phyloP scores from a whole-genome alignment of 1,140 invertebrate genomes.

The Archivesica marissinica region DNA sequence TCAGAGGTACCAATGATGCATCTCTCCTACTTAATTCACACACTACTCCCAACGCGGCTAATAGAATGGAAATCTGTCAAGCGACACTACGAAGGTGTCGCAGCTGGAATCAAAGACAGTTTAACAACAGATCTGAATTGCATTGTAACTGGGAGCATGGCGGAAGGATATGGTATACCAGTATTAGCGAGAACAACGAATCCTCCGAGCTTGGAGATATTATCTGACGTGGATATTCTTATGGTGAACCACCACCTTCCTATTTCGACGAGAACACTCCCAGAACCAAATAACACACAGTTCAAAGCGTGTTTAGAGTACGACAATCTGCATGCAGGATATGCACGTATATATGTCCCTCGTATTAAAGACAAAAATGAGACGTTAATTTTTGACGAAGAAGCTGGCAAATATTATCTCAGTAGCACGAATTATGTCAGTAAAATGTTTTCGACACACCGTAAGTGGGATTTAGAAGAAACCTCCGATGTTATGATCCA shows the following conservation, averaged over 20 bases:
- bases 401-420: background rate
- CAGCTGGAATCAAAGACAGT: no score
- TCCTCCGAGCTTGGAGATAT: background rate
- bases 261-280: background rate
- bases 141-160: constrained; percentile 10
- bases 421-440: background rate
- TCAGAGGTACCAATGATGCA: constrained; percentile 48
- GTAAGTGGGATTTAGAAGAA: background rate
- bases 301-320: background rate
- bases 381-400: background rate
- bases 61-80: constrained; percentile 24
- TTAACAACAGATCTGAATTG: background rate
- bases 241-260: background rate
- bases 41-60: constrained; percentile 48
- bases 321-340: background rate
- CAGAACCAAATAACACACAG: background rate
- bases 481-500: background rate
- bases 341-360: background rate
- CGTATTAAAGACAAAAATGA: background rate
- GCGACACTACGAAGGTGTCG: background rate
- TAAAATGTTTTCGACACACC: background rate
- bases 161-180: constrained; percentile 21
- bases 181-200: background rate
- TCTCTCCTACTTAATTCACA: constrained; percentile 54
- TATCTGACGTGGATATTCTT: constrained; percentile 14